Conservation (phyloP, 2,113 vertebrate genomes). For the Zeus faber region DNA sequence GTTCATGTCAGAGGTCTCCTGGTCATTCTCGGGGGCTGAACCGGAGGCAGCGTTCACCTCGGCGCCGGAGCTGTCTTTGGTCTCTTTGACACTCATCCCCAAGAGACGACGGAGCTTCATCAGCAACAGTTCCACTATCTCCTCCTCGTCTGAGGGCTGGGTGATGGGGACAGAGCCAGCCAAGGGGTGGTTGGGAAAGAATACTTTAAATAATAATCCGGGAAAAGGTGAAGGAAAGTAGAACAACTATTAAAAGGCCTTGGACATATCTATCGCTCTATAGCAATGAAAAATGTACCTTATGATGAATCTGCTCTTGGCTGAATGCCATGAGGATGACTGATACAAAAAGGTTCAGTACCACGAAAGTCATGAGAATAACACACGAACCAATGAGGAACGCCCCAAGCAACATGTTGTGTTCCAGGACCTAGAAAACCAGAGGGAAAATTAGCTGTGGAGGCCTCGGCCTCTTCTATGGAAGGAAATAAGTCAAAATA, state of each 20-base stretch:
- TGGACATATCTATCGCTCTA: background rate
- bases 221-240: background rate
- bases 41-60: background rate
- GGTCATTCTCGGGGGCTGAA: no score
- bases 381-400: constrained; percentile 89
- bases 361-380: constrained; percentile 87
- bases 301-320: constrained; percentile 81
- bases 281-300: no score
- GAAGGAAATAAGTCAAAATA: background rate
- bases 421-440: constrained; percentile 78
- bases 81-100: constrained; percentile 69
- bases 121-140: constrained; percentile 84
- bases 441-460: no score
- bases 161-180: constrained; percentile 4
- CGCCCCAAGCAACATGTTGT: constrained; percentile 80
- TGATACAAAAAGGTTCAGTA: constrained; percentile 88
- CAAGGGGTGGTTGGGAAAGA: background rate
- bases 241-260: background rate
- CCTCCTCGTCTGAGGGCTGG: constrained; percentile 87
- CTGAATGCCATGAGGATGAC: constrained; percentile 87
- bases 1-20: no score
- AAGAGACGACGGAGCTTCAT: constrained; percentile 81
- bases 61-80: background rate
- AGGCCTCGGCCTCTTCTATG: background rate
- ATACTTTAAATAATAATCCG: background rate